Evolutionary conservation across 1,140 invertebrate genomes (phyloP).

Genomic region (Diorhabda elongata): DNA sequence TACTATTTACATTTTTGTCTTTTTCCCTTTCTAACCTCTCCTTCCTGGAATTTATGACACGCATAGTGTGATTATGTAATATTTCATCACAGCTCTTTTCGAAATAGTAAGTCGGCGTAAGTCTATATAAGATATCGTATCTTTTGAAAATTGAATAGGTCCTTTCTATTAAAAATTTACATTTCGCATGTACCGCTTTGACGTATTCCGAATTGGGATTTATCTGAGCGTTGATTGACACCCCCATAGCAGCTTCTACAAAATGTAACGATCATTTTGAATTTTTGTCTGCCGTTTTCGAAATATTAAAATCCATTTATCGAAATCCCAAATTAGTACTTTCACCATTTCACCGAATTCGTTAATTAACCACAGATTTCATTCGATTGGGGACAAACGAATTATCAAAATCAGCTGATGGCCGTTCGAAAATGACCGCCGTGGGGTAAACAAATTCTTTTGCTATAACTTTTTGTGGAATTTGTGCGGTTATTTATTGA

Average conservation of each 20-base stretch:
- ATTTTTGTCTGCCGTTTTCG: too few relatives aligned
- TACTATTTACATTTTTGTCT: constrained; percentile 5
- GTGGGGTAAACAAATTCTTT: too few relatives aligned
- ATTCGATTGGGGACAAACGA: too few relatives aligned
- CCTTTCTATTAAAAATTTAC: constrained; percentile 42
- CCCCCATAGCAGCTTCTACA: constrained; percentile 67
- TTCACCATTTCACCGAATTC: too few relatives aligned
- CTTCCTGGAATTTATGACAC: constrained; percentile 35
- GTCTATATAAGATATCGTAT: constrained; percentile 23
- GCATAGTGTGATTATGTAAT: constrained; percentile 63
- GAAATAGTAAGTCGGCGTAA: constrained; percentile 26
- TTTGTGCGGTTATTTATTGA: too few relatives aligned
- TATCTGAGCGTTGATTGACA: constrained; percentile 62
- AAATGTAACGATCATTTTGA: neutral
- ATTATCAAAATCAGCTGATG: too few relatives aligned
- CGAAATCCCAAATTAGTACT: too few relatives aligned
- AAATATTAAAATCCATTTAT: too few relatives aligned
- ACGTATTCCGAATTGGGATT: constrained; percentile 69
- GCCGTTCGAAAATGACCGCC: too few relatives aligned
- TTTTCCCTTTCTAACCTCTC: constrained; percentile 33
- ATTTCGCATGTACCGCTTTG: constrained; percentile 58
- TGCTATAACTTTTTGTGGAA: too few relatives aligned
- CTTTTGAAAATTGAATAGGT: constrained; percentile 44
- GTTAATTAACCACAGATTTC: too few relatives aligned
- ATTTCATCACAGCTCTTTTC: constrained; percentile 55